Conservation (phyloP, 2,113 vertebrate genomes). For the Nanger granti region DNA sequence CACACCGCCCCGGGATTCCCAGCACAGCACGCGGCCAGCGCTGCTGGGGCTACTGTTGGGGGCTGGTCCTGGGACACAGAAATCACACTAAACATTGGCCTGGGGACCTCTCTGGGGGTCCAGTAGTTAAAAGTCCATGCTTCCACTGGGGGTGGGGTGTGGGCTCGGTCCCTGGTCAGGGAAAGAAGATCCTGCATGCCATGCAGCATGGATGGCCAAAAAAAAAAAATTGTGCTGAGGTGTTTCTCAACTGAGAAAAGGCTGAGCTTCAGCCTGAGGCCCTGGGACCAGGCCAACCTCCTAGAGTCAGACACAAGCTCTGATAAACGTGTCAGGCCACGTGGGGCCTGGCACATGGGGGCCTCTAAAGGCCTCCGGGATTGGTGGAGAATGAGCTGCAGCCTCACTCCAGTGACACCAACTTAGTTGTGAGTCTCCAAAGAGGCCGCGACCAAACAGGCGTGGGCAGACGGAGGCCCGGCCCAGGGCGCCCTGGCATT, state of each 20-base stretch:
- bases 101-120: not conserved
- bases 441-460: not conserved
- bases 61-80: not conserved
- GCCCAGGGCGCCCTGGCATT: not conserved
- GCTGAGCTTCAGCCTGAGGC: not conserved
- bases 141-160: not conserved
- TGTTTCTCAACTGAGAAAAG: not conserved
- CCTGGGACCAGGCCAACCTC: not conserved
- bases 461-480: not conserved
- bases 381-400: accelerated
- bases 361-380: not conserved
- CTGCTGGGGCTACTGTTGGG: not conserved
- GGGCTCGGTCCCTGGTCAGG: not conserved
- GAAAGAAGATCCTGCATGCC: not conserved
- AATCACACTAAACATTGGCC: not conserved
- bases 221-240: not conserved
- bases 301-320: not conserved
- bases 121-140: not conserved
- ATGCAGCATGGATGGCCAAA: not conserved
- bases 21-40: not conserved
- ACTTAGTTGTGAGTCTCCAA: not conserved
- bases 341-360: not conserved
- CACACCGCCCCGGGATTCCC: not conserved
- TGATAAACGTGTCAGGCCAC: not conserved
- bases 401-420: not conserved